These are phyloP conservation scores for Tachysurus vachellii DNA, from an alignment of 2,113 vertebrate genomes.

Conservation along the genomic window DNA sequence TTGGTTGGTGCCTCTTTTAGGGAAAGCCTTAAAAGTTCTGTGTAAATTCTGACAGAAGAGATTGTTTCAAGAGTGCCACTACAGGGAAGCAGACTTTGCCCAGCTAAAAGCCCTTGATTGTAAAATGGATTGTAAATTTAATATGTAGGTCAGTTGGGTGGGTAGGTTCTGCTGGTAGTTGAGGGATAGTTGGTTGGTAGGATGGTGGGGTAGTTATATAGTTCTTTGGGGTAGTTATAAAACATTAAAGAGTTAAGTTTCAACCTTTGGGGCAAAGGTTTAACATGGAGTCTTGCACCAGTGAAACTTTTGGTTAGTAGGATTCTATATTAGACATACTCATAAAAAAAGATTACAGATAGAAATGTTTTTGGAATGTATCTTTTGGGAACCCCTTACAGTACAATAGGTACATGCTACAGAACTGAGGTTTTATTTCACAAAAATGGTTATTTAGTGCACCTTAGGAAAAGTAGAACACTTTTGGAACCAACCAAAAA, in stretches of 20 bases:
- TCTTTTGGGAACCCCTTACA: neutral
- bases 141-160: neutral
- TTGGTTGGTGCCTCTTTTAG: neutral
- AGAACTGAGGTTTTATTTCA: neutral
- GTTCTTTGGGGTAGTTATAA: neutral
- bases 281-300: neutral
- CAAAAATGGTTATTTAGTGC: neutral
- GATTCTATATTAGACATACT: neutral
- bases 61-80: neutral
- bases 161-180: neutral
- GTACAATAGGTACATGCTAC: neutral
- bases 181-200: neutral
- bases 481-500: neutral
- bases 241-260: neutral
- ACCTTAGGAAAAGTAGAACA: neutral
- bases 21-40: neutral
- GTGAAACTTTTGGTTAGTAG: neutral
- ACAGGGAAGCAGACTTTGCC: neutral
- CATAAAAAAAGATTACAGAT: neutral
- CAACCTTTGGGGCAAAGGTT: neutral
- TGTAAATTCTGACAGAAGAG: neutral
- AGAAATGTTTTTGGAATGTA: neutral
- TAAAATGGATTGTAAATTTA: too few relatives aligned
- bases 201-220: neutral
- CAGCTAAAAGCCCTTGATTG: neutral